A percentile compares a stretch with the other conserved stretches of the same genome.
Conservation (phyloP, 2,113 vertebrate species). For the Xerus inauris region DNA sequence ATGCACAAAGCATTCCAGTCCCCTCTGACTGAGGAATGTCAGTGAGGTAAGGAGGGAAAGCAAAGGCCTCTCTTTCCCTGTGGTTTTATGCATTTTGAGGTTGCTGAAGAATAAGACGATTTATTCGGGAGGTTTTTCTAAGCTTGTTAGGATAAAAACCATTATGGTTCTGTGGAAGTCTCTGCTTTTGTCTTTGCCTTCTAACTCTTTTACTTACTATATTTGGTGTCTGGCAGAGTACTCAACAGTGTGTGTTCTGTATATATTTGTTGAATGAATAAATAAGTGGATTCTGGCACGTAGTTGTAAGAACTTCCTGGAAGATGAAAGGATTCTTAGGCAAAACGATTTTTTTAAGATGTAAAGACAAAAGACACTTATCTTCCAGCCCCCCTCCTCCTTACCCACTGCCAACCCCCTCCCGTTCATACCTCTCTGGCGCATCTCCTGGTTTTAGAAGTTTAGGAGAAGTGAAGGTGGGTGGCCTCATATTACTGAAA, state of each 20-base stretch:
- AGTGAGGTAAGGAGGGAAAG: not conserved
- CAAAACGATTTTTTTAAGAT: not conserved
- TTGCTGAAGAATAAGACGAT: not conserved
- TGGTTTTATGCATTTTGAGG: not conserved
- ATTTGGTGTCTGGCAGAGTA: not conserved
- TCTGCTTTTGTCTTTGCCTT: not conserved
- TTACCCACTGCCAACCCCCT: not conserved
- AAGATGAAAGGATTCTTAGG: not conserved
- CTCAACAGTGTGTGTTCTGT: not conserved
- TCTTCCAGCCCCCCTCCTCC: not conserved
- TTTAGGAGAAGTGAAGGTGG: not conserved
- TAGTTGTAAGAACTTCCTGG: constrained; percentile 13
- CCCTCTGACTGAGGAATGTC: not conserved
- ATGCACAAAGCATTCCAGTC: no score
- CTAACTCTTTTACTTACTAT: not conserved
- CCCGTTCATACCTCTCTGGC: not conserved
- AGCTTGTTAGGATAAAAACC: not conserved
- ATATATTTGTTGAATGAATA: not conserved
- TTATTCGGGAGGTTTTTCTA: not conserved
- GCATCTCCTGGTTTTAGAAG: not conserved
- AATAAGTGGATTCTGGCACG: not conserved
- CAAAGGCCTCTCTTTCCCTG: not conserved
- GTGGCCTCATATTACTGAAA: not conserved
- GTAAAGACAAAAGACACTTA: constrained; percentile 10
- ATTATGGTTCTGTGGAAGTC: not conserved